Percentiles rank a stretch among this genome's conserved stretches.
Evolutionary conservation across 2,797 vertebrate species (phyloP).

Genomic region (Thamnophis elegans): DNA sequence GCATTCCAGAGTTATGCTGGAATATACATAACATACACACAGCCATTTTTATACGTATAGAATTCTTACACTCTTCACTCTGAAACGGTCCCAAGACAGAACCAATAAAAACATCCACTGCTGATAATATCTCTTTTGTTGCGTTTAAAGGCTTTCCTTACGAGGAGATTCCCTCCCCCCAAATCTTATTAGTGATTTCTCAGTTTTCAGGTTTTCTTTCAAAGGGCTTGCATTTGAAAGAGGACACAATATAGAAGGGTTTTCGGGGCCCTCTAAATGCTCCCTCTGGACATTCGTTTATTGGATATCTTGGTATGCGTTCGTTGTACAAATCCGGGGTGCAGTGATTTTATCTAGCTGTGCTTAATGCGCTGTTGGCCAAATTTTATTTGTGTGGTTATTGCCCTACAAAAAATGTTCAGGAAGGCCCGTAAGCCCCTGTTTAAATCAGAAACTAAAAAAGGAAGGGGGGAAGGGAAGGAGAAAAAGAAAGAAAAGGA

Average conservation of each 20-base stretch:
- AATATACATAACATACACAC: too few species aligned
- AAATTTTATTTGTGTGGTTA: neutral
- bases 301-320: neutral
- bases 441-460: neutral
- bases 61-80: neutral
- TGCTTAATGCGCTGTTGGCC: rapidly evolving
- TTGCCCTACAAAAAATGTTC: neutral
- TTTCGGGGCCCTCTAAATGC: neutral
- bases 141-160: neutral
- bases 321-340: neutral
- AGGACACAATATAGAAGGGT: neutral
- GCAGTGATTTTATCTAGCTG: neutral
- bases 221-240: neutral
- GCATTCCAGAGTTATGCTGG: too few species aligned
- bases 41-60: too few species aligned
- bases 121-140: neutral
- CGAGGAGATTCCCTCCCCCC: rapidly evolving
- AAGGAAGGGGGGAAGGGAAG: too few species aligned
- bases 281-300: neutral
- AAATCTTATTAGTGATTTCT: neutral
- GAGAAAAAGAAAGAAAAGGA: too few species aligned
- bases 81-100: neutral
- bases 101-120: rapidly evolving
- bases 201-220: neutral
- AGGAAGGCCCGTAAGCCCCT: neutral